A percentile compares a stretch with the other conserved stretches of the same genome.
phyloP scores from a whole-genome alignment of 2,888 invertebrate genomes.

The Diloba caeruleocephala region DNA sequence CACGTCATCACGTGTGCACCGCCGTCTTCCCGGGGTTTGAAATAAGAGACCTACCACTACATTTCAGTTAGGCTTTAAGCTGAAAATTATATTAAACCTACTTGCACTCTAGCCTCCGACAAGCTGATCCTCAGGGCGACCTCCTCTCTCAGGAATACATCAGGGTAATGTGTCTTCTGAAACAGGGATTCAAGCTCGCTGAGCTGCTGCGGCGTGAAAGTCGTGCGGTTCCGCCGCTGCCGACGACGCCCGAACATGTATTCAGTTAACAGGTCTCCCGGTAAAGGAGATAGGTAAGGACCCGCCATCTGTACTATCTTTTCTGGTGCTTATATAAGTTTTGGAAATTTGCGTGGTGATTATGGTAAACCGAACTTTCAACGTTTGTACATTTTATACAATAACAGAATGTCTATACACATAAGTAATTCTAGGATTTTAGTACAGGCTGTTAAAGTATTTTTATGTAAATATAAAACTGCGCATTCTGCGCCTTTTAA shows the following conservation, averaged over 20 bases:
- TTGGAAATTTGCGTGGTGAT: background rate
- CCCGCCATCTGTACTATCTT: slow-evolving; percentile 91
- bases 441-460: too few relatives aligned
- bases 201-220: slow-evolving; percentile 97
- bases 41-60: too few relatives aligned
- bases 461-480: too few relatives aligned
- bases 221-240: slow-evolving; percentile 96
- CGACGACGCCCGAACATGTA: slow-evolving; percentile 97
- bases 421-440: background rate
- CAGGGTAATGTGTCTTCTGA: slow-evolving; percentile 98
- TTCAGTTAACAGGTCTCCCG: slow-evolving; percentile 96
- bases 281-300: slow-evolving; percentile 95
- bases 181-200: slow-evolving; percentile 97
- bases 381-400: background rate
- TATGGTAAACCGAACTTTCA: background rate
- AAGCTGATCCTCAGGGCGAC: slow-evolving; percentile 96
- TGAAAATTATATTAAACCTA: slow-evolving; percentile 73
- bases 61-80: too few relatives aligned
- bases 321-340: background rate
- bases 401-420: background rate
- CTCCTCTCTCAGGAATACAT: slow-evolving; percentile 96
- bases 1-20: too few relatives aligned
- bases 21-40: too few relatives aligned
- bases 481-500: too few relatives aligned
- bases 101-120: slow-evolving; percentile 98